Percentiles rank a stretch among this genome's conserved stretches.
phyloP scores from a whole-genome alignment of 2,888 invertebrate species.

The Dusona sp. region DNA sequence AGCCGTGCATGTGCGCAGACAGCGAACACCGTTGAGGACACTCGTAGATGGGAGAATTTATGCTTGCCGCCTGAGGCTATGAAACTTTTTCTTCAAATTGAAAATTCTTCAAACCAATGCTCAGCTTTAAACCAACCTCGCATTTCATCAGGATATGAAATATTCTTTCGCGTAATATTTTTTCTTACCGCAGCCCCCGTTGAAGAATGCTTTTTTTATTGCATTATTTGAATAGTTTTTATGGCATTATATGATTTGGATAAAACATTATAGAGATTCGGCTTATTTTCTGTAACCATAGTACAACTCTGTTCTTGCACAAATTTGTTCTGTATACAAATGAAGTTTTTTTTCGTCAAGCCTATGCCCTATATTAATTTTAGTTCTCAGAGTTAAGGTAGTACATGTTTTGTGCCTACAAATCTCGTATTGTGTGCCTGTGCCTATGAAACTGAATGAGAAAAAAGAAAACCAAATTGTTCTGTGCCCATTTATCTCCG shows the following conservation, averaged over 20 bases:
- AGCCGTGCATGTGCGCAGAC: conserved; percentile 13
- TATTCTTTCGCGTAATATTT: conserved; percentile 13
- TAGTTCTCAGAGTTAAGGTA: background rate
- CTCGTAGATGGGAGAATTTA: conserved; percentile 30
- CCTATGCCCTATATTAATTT: background rate
- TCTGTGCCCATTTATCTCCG: background rate
- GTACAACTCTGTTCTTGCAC: background rate
- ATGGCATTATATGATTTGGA: background rate
- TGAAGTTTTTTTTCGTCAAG: background rate
- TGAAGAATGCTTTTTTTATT: conserved; percentile 21
- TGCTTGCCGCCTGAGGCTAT: conserved; percentile 35
- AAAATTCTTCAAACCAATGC: conserved; percentile 55
- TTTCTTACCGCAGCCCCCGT: background rate
- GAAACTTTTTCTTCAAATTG: conserved; percentile 60
- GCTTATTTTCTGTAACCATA: background rate
- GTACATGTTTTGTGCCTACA: background rate
- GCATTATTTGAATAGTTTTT: background rate
- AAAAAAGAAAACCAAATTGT: background rate
- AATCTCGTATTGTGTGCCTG: background rate
- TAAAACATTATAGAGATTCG: background rate
- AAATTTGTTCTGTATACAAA: background rate
- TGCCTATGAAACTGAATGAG: background rate
- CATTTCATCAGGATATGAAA: conserved; percentile 47
- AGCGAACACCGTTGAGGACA: conserved; percentile 22
- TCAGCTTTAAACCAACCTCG: background rate